phyloP scores from a whole-genome alignment of 2,113 vertebrate genomes.

The Otis tarda region DNA sequence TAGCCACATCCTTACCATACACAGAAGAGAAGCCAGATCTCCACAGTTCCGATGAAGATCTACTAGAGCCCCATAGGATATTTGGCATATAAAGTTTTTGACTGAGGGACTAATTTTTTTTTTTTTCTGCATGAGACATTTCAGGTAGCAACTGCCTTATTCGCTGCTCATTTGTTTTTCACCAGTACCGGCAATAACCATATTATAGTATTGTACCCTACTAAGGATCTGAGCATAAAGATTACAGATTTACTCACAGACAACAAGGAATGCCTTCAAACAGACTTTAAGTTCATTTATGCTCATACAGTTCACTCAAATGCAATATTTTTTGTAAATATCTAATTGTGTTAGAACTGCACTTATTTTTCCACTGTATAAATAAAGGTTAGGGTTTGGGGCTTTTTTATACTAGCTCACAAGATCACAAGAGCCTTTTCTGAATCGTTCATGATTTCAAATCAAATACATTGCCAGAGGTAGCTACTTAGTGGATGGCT shows the following conservation, averaged over 20 bases:
- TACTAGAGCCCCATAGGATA: neutral
- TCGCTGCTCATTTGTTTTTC: neutral
- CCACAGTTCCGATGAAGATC: neutral
- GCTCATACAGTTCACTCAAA: neutral
- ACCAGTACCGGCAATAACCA: neutral
- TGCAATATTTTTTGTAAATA: neutral
- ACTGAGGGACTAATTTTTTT: neutral
- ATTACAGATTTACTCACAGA: neutral
- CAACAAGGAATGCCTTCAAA: neutral
- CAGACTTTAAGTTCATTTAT: neutral
- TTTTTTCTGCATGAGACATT: neutral
- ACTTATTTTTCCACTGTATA: neutral
- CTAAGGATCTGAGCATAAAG: neutral
- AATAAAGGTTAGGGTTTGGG: neutral
- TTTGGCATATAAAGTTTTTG: neutral
- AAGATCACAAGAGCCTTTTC: neutral
- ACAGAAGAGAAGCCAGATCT: neutral
- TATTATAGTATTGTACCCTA: neutral
- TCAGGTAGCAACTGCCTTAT: neutral
- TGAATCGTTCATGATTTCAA: neutral
- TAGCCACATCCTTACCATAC: neutral
- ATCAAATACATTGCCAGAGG: neutral
- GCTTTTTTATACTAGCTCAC: neutral
- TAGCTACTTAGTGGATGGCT: neutral
- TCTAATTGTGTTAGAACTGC: neutral